phyloP scores from a whole-genome alignment of 2,888 invertebrate genomes.

The Lasioglossum pauxillum region DNA sequence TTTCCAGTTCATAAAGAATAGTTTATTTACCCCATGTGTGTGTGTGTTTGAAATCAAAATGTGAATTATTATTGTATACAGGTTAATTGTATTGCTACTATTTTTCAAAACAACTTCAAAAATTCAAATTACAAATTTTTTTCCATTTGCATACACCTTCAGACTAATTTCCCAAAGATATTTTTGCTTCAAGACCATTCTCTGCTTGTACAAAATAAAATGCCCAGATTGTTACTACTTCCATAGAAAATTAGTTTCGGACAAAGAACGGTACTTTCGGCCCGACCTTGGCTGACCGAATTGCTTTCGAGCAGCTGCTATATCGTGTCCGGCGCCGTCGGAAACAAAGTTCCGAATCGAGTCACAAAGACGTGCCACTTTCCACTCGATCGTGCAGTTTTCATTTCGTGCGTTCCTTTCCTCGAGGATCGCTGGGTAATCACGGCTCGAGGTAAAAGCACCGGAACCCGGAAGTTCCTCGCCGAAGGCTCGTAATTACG shows the following conservation, averaged over 20 bases:
- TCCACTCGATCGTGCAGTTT: conserved; percentile 38
- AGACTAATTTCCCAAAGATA: not conserved
- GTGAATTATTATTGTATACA: no score
- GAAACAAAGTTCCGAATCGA: conserved; percentile 1
- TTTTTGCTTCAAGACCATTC: no score
- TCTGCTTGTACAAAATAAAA: no score
- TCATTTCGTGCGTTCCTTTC: conserved; percentile 60
- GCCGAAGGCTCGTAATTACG: conserved; percentile 71
- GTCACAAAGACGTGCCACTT: conserved; percentile 23
- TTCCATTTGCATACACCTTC: no score
- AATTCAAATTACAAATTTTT: no score
- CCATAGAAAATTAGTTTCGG: not conserved
- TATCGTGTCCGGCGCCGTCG: not conserved
- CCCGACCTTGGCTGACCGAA: not conserved
- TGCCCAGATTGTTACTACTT: not conserved
- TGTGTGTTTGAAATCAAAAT: not conserved
- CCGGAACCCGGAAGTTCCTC: conserved; percentile 54
- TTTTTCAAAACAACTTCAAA: no score
- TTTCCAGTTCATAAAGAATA: not conserved
- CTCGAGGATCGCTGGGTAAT: conserved; percentile 45
- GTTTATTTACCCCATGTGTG: not conserved
- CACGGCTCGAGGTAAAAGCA: conserved; percentile 43
- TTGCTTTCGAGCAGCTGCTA: not conserved
- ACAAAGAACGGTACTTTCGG: not conserved
- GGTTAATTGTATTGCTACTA: no score